These are phyloP conservation scores for Notothenia rossii DNA, from an alignment of 2,113 vertebrate species.

Conservation along the genomic window DNA sequence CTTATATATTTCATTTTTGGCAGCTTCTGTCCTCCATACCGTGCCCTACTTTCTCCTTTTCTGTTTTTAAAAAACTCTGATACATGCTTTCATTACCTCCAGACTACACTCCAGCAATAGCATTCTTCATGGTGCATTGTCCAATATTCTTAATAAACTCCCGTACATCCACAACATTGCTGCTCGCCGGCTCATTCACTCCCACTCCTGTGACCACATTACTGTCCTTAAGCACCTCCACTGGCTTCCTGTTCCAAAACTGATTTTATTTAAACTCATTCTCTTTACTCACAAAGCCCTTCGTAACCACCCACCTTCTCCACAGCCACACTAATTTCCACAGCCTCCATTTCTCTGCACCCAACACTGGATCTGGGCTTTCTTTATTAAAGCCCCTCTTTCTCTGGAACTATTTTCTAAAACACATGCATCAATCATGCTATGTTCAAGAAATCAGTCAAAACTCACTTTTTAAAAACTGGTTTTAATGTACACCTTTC, in stretches of 20 bases:
- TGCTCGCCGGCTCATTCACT: background rate
- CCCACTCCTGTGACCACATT: background rate
- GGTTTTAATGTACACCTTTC: background rate
- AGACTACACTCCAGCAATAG: constrained; percentile 7
- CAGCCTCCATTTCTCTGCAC: background rate
- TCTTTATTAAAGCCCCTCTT: background rate
- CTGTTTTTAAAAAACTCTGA: constrained; percentile 4
- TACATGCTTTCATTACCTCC: constrained; percentile 24
- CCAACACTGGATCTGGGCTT: background rate
- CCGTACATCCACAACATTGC: constrained; percentile 2
- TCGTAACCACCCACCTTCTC: constrained; percentile 8
- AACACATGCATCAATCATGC: background rate
- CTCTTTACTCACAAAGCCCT: constrained; percentile 32
- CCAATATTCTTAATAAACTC: constrained; percentile 5
- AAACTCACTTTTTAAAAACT: background rate
- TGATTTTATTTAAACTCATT: constrained; percentile 21
- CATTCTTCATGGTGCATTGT: constrained; percentile 12
- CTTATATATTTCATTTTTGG: no score
- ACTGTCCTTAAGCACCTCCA: background rate
- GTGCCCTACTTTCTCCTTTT: background rate
- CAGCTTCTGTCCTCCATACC: background rate
- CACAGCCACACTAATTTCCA: background rate
- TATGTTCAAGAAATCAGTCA: background rate
- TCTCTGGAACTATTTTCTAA: background rate
- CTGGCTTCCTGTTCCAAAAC: background rate